A percentile compares a stretch with the other conserved stretches of the same genome.
Conservation (phyloP, 2,113 vertebrate genomes). For the Cololabis saira region DNA sequence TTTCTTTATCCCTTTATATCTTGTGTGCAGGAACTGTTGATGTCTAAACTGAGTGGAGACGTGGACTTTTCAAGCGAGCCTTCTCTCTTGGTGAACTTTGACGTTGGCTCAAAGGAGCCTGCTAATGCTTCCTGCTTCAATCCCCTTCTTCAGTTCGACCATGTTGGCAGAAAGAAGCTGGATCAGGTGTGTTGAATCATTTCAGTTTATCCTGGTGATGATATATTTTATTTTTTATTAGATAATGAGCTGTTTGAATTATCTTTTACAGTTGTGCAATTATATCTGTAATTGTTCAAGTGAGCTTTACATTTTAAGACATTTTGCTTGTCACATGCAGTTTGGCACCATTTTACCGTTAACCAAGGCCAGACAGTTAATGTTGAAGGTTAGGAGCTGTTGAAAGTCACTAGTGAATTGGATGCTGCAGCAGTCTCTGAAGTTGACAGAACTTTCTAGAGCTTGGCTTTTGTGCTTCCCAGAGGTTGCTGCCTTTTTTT, state of each 20-base stretch:
- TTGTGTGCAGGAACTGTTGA: constrained; percentile 84
- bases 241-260: not conserved
- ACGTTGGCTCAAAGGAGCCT: constrained; percentile 50
- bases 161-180: constrained; percentile 82
- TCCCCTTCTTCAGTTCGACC: constrained; percentile 85
- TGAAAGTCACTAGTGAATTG: constrained; percentile 61
- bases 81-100: constrained; percentile 67
- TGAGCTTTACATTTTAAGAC: constrained; percentile 11
- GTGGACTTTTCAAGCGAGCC: constrained; percentile 49
- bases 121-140: constrained; percentile 79
- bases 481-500: constrained; percentile 72
- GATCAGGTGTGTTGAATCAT: constrained; percentile 86
- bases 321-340: constrained; percentile 17
- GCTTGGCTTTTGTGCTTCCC: constrained; percentile 76
- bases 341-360: constrained; percentile 51
- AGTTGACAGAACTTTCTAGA: constrained; percentile 72
- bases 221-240: not conserved
- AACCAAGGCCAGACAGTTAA: constrained; percentile 67
- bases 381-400: constrained; percentile 60
- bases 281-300: not conserved
- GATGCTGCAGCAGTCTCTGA: constrained; percentile 65
- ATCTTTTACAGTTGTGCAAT: not conserved
- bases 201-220: not conserved
- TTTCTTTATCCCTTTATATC: constrained; percentile 4
- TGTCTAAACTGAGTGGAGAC: constrained; percentile 78